phyloP scores from a whole-genome alignment of 2,888 invertebrate species.

The Choreutis nemorana region DNA sequence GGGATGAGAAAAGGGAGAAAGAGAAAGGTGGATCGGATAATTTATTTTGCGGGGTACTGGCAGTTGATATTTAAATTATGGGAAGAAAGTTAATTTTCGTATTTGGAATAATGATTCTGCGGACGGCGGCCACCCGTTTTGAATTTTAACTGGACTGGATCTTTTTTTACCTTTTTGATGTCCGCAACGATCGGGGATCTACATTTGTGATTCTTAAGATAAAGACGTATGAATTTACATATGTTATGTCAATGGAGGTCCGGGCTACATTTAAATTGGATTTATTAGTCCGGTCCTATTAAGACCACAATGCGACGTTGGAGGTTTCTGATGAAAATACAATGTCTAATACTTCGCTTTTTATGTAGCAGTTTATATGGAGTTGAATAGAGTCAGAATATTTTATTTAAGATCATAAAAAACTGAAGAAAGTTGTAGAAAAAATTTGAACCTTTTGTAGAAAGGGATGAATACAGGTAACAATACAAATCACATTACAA shows the following conservation, averaged over 20 bases:
- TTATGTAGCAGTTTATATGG: not conserved
- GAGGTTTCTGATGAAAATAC: slow-evolving; percentile 31
- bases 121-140: slow-evolving; percentile 59
- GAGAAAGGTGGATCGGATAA: slow-evolving; percentile 13
- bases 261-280: slow-evolving; percentile 60
- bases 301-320: slow-evolving; percentile 41
- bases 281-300: slow-evolving; percentile 55
- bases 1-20: slow-evolving; percentile 17
- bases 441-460: slow-evolving; percentile 31
- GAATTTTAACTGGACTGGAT: slow-evolving; percentile 45
- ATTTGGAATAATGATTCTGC: slow-evolving; percentile 56
- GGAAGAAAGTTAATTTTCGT: slow-evolving; percentile 62
- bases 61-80: slow-evolving; percentile 59
- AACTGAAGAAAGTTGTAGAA: not conserved
- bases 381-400: not conserved
- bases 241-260: slow-evolving; percentile 60
- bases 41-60: slow-evolving; percentile 19
- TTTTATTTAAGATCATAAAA: slow-evolving; percentile 1
- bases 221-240: slow-evolving; percentile 65
- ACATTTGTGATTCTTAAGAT: slow-evolving; percentile 60
- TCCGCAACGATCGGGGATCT: slow-evolving; percentile 41
- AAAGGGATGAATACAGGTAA: slow-evolving; percentile 36
- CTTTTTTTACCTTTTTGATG: slow-evolving; percentile 34
- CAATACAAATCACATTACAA: slow-evolving; percentile 50
- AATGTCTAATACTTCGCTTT: not conserved